Conservation (phyloP, 2,888 invertebrate genomes). For the Microchrysa polita region DNA sequence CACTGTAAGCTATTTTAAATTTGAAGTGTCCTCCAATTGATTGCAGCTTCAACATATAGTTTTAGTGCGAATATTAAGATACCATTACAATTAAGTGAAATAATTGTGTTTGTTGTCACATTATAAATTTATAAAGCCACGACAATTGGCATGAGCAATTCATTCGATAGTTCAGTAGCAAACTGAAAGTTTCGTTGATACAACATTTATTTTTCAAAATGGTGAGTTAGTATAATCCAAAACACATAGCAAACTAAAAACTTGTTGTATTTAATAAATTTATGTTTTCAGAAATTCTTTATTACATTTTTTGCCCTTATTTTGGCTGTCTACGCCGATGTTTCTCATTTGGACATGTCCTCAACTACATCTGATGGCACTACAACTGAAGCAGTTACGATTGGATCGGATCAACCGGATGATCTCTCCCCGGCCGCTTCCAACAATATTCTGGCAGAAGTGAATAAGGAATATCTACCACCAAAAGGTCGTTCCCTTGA, state of each 20-base stretch:
- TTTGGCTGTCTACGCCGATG: not conserved
- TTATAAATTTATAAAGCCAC: not conserved
- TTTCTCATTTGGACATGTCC: not conserved
- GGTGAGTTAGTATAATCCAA: not conserved
- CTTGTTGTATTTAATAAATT: not conserved
- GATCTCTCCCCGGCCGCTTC: slow-evolving; percentile 5
- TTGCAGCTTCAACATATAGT: no score
- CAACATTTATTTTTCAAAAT: not conserved
- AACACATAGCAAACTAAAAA: no score
- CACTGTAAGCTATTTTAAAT: no score
- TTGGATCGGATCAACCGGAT: not conserved
- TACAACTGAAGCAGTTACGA: no score
- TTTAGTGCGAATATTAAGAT: no score
- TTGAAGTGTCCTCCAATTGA: no score
- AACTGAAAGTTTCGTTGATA: not conserved
- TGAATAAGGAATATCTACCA: not conserved
- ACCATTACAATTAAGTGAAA: no score
- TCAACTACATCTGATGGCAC: not conserved
- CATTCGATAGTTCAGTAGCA: not conserved
- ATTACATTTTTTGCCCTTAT: not conserved
- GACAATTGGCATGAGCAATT: not conserved
- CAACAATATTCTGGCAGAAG: not conserved
- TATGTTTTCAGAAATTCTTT: not conserved
- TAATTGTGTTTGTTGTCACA: no score
- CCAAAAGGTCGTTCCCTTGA: not conserved